Evolutionary conservation across 1,140 invertebrate genomes (phyloP), one percentile per base, ranked within the genome.

Genomic region (Caenorhabditis brenneri): DNA sequence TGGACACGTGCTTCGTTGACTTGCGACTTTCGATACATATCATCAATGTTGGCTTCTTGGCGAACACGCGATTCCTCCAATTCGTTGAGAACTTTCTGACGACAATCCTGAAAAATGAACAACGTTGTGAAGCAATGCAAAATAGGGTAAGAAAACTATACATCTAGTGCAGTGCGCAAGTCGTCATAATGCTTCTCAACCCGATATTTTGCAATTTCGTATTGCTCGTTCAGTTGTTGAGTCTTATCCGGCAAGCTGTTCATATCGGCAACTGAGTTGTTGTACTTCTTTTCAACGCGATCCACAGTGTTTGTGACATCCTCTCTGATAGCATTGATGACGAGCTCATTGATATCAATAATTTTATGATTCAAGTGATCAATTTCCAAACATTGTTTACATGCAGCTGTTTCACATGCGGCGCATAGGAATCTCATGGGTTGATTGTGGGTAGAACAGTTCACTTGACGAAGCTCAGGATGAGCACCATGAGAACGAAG

Each of bases 11-110:
- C 31, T 49, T 84, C 79, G 33, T 85, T 86, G 0, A 79, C 69
- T 29, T 86, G 69, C n/a, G 87, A 81, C 51, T 86, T 86, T 7
- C 69, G 42, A 53, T 86, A 86, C 24, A 86, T 39, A 7, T 84
- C 83, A 29, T 86, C 84, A 53, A 85, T 85, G 36, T 51, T 80
- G 0, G 36, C 31, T 46, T 84, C 85, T 60, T 85, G 83, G 0
- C 65, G 39, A 0, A 65, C 15, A 16, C 84, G 81, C 9, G 79
- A 60, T 27, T 86, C 69, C 49, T 86, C 84, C 27, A 86, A 55
- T 22, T 74, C 84, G 22, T 85, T 74, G 27, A 85, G 6, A 16
- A 51, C 16, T 53, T 80, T 80, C 31, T 46, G 31, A 80, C 29
- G 29, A 29, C 22, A 31, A 15, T 80, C 51, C 48, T 80, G 31